phyloP scores from a whole-genome alignment of 1,140 invertebrate genomes.

The Drosophila kikkawai region DNA sequence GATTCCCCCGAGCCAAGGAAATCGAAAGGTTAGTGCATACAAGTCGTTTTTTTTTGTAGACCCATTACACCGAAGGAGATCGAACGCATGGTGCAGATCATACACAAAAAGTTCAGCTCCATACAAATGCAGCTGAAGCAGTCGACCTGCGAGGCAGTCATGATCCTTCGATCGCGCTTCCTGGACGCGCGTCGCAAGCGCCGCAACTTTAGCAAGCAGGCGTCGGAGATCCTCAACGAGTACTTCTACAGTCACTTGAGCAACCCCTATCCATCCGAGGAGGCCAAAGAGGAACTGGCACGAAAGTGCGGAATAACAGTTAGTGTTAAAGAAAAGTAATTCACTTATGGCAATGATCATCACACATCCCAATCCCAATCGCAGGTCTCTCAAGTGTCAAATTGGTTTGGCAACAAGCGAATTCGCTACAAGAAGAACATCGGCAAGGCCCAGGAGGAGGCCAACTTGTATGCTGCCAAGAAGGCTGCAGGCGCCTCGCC shows the following conservation, averaged over 20 bases:
- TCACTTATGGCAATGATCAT: too few species aligned
- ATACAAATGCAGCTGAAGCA: slow-evolving; percentile 99
- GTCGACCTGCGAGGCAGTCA: slow-evolving; percentile 99
- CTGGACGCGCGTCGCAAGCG: slow-evolving; percentile 99
- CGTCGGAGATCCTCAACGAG: slow-evolving; percentile 99
- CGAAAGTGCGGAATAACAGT: slow-evolving; percentile 99
- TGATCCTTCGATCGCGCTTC: slow-evolving; percentile 97
- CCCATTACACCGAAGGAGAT: slow-evolving; percentile 98
- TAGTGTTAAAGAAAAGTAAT: slow-evolving; percentile 69
- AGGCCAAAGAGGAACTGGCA: slow-evolving; percentile 99
- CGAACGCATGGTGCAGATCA: slow-evolving; percentile 99
- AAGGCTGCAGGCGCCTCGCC: slow-evolving; percentile 98
- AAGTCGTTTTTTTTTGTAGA: slow-evolving; percentile 85
- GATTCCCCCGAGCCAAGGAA: background rate
- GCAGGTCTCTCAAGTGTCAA: slow-evolving; percentile 92
- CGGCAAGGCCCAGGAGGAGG: slow-evolving; percentile 99
- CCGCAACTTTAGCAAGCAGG: slow-evolving; percentile 99
- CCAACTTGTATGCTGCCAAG: slow-evolving; percentile 99
- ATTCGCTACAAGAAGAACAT: slow-evolving; percentile 99
- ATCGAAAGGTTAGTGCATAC: background rate
- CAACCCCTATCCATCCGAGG: slow-evolving; percentile 99
- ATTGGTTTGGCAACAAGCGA: slow-evolving; percentile 99
- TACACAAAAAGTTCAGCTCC: slow-evolving; percentile 99
- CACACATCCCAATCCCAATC: background rate
- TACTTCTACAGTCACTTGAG: slow-evolving; percentile 99